Evolutionary conservation across 2,113 vertebrate species (phyloP), one percentile per base, ranked within the genome.

Genomic region (Bubo bubo): DNA sequence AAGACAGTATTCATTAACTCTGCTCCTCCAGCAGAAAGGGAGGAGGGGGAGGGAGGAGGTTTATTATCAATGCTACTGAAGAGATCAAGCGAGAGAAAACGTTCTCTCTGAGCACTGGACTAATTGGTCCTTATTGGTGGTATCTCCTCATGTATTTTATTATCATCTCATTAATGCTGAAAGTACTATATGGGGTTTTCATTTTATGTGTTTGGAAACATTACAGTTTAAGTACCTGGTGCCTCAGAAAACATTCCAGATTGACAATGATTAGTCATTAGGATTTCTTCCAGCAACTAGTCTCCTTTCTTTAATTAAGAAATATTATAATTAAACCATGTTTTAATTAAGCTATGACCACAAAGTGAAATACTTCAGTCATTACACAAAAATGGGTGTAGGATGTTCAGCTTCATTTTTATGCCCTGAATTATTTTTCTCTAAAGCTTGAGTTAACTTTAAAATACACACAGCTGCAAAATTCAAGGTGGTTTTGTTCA

Each of bases 231-330:
- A 90, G 90, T 92, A 86, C 53, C 81, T 73, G 55, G 17, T 92
- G 55, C 67, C 86, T 94, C 1, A 0, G 90, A 93, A 95, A 92
- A 63, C 80, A 62, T 35, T 92, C 85, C 90, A 94, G 95, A 92
- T 86, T 88, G 93, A 93, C 66, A 91, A 87, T 82, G 70, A 95
- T 94, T 93, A 95, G 80, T 64, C 80, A 93, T 91, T 94, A 91
- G 87, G 91, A 94, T 97, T 91, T 93, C 73, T 91, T 91, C 93
- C 93, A 93, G 80, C 49, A 82, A 82, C 28, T 20, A 27, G 45
- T 79, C 84, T 87, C 58, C 77, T 93, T 66, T 41, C 66, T 93
- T 97, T 96, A 95, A 97, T 96, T 94, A 94, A 94, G 94, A 95
- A 94, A 93, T 91, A 72, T 5, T 23, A 87, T 93, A 75, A 92